phyloP scores from a whole-genome alignment of 1,140 invertebrate genomes.

The silkworm (Bombyx mori) region ASM3026992v2 NC_085133.1:61501-62000 shows the following conservation, averaged over 20 bases:
- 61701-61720: slow-evolving; percentile 3
- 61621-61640: slow-evolving; percentile 5
- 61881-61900: no score
- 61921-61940: no score
- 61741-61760: slow-evolving; percentile 11
- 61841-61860: no score
- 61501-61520: background rate
- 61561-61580: background rate
- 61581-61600: background rate
- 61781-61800: no score
- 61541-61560: background rate
- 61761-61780: slow-evolving; percentile 7
- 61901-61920: no score
- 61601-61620: slow-evolving; percentile 5
- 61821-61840: no score
- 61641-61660: background rate
- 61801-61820: no score
- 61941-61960: no score
- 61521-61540: background rate
- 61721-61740: slow-evolving; percentile 11
- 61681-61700: slow-evolving; percentile 11
- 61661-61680: no score
- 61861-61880: no score
- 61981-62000: no score
- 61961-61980: no score